Percentiles rank a stretch among this genome's conserved stretches.
Evolutionary conservation across 2,888 invertebrate genomes (phyloP).

Genomic region (Esperia sulphurella): DNA sequence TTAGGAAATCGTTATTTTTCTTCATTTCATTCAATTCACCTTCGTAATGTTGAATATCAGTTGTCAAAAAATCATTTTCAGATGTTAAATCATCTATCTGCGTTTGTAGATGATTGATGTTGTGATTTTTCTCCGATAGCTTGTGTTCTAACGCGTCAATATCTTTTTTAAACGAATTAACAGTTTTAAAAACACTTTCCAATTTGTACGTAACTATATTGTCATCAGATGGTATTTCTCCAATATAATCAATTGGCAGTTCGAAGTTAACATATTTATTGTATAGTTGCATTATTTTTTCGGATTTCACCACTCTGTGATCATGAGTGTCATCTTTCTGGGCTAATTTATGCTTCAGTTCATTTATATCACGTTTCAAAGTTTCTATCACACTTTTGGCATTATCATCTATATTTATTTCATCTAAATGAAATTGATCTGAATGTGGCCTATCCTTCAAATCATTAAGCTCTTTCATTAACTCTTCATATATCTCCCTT

Average conservation of each 20-base stretch:
- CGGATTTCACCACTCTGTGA: slow-evolving; percentile 49
- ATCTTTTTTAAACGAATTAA: slow-evolving; percentile 79
- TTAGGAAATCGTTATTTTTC: slow-evolving; percentile 85
- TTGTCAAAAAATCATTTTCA: slow-evolving; percentile 70
- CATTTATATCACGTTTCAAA: slow-evolving; percentile 66
- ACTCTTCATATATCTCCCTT: slow-evolving; percentile 53
- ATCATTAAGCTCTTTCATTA: slow-evolving; percentile 53
- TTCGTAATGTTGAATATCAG: slow-evolving; percentile 75
- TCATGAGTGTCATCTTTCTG: slow-evolving; percentile 44
- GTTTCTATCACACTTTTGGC: slow-evolving; percentile 73
- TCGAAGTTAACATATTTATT: slow-evolving; percentile 72
- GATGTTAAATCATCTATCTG: slow-evolving; percentile 78
- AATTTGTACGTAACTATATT: slow-evolving; percentile 63
- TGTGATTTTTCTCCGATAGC: slow-evolving; percentile 77
- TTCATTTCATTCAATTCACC: slow-evolving; percentile 82
- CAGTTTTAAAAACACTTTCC: slow-evolving; percentile 74
- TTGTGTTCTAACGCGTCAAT: slow-evolving; percentile 78
- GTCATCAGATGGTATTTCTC: slow-evolving; percentile 62
- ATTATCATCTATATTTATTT: slow-evolving; percentile 71
- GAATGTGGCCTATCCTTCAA: slow-evolving; percentile 50
- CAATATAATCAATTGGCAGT: slow-evolving; percentile 65
- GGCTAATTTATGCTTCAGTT: slow-evolving; percentile 56
- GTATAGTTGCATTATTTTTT: slow-evolving; percentile 62
- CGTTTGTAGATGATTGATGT: slow-evolving; percentile 68
- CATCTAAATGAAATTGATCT: slow-evolving; percentile 53